Evolutionary conservation across 1,140 invertebrate species (phyloP), one percentile per base, ranked within the genome.

Genomic region (Musca vetustissima): DNA sequence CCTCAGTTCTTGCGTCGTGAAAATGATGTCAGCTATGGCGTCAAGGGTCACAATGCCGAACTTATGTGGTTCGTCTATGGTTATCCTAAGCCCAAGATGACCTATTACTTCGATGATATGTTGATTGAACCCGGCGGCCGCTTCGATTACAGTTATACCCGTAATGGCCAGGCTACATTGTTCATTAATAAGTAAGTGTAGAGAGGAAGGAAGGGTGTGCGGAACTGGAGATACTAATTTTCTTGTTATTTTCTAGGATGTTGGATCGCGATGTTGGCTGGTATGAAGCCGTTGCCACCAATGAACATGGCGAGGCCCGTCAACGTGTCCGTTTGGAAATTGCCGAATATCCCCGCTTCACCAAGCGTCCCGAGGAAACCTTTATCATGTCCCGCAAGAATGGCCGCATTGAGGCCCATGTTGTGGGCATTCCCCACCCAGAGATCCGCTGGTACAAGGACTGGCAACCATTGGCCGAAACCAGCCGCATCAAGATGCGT

Each of bases 371-470:
- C 0, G 90, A 94, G 65, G 95, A 98, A 80, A 88, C 88, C 1
- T 88, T 90, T 32, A 88, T 94, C 9, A 89, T 93, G 85, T 78
- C 90, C 3, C 84, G 93, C 52, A 89, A 89, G 66, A 88, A 86
- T 57, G 92, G 90, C 4, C 86, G 89, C 57, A 85, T 99, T 32
- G 91, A 93, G 77, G 97, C 96, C 50, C 87, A 92, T 61, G 89
- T 98, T 50, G 90, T 90, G 25, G 97, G 96, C 13, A 89, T 94
- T 67, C 97, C 97, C 0, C 91, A 91, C 75, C 97, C 97, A 0
- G 93, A 96, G 71, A 89, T 99, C n/a, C 96, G 94, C 79, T 98
- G 95, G 94, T 97, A 93, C 84, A 98, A 97, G 84, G 95, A 98
- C 81, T 98, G 95, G 95, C 91, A 94, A 77, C 95, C 93, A 2